Evolutionary conservation across 2,113 vertebrate genomes (phyloP), one percentile per base, ranked within the genome.

Genomic region (Lepus americanus): DNA sequence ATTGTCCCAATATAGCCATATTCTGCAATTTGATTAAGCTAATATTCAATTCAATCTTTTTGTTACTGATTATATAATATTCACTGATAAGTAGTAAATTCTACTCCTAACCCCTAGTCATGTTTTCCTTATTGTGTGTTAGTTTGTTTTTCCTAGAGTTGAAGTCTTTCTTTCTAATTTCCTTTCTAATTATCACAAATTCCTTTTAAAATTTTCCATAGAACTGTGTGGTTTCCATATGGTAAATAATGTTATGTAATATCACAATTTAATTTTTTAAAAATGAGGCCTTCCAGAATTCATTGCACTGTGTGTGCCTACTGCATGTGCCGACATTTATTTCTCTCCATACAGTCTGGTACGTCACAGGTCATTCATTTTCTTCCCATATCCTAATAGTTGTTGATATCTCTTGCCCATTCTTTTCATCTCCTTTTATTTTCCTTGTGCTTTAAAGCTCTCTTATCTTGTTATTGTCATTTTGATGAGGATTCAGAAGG

Each of bases 201-300:
- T 95, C 29, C 14, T 96, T 89, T 49, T 49, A 74, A 6, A 87
- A 23, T 44, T 73, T 94, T 90, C 4, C 11, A 7, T 53, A 63
- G 3, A 72, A 55, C 69, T 63, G 3, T 36, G 84, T 78, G 89
- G 82, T 84, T 70, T 53, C 20, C 36, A 49, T 6, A 8, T 17
- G 23, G 13, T 44, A 59, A 95, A 87, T 25, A 86, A 33, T 77
- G 61, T 69, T 59, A 36, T 31, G 33, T 67, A 72, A 59, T 27
- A n/a, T 66, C 39, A 66, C 5, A 39, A 11, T 17, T 53, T 39
- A 3, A 44, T 31, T 79, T 59, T 83, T 67, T 93, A 39, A 44
- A 44, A 44, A 44, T 44, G 5, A 72, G 11, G 2, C 31, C 66
- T 0, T 29, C 17, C 22, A 74, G 44, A 82, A 39, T 70, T 33